A percentile compares a stretch with the other conserved stretches of the same genome.
phyloP scores from a whole-genome alignment of 1,140 invertebrate genomes.

The Dreissena polymorpha region DNA sequence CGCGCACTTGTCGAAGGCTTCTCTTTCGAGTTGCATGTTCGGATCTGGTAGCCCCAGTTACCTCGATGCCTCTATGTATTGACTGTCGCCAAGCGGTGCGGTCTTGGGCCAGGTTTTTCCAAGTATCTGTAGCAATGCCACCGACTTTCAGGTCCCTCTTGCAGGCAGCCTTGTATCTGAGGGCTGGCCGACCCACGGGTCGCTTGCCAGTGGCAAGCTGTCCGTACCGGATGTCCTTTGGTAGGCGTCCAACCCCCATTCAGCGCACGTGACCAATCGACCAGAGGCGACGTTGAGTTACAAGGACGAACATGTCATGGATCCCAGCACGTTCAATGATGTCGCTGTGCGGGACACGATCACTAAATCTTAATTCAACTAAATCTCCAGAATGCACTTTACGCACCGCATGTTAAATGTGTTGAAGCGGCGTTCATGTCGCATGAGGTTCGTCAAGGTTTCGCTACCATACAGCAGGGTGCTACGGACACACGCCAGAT shows the following conservation, averaged over 20 bases:
- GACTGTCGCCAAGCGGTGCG: too few species aligned
- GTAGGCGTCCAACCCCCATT: constrained; percentile 9
- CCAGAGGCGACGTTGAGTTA: neutral
- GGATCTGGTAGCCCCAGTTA: neutral
- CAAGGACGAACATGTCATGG: neutral
- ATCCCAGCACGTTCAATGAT: neutral
- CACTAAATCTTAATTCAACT: too few species aligned
- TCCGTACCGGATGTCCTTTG: constrained; percentile 2
- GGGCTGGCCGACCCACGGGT: neutral
- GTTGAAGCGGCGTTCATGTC: too few species aligned
- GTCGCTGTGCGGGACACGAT: constrained; percentile 36
- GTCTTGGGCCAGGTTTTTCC: neutral
- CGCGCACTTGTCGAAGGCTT: too few species aligned
- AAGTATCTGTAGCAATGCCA: neutral
- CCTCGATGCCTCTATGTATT: neutral
- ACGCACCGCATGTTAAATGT: too few species aligned
- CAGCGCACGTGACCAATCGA: constrained; percentile 6
- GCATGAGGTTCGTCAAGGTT: too few species aligned
- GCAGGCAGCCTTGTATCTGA: constrained; percentile 10
- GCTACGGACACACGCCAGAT: too few species aligned
- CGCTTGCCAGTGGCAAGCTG: too few species aligned
- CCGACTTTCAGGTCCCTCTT: constrained; percentile 7
- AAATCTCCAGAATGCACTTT: too few species aligned
- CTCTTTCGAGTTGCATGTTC: too few species aligned
- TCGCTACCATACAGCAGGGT: too few species aligned